Evolutionary conservation across 2,888 invertebrate species (phyloP).

Genomic region (Cheilosia vernalis): DNA sequence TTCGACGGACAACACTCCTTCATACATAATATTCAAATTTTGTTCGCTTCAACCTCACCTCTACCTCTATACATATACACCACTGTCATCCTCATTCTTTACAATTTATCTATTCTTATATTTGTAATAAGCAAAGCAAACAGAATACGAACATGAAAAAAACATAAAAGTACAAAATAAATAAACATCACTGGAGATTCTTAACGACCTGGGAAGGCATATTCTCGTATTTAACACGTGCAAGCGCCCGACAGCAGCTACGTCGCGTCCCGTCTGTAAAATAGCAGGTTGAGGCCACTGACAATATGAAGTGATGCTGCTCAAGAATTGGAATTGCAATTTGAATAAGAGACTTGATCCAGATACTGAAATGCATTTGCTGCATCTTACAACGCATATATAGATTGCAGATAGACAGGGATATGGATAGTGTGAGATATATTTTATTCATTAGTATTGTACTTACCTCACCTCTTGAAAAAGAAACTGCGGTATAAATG

Average conservation of each 20-base stretch:
- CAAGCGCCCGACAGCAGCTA: not conserved
- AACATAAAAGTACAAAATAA: not conserved
- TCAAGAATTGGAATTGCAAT: not conserved
- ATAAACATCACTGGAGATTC: not conserved
- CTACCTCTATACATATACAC: not conserved
- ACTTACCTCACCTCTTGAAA: not conserved
- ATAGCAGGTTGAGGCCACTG: not conserved
- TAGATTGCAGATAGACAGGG: not conserved
- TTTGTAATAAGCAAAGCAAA: constrained; percentile 21
- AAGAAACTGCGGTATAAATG: too few relatives aligned
- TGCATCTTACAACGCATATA: not conserved
- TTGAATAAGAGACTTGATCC: constrained; percentile 4
- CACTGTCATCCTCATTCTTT: constrained; percentile 9
- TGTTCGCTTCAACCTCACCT: not conserved
- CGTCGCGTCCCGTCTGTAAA: not conserved
- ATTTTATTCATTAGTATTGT: constrained; percentile 1
- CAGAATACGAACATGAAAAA: not conserved
- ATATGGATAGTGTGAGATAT: not conserved
- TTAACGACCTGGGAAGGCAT: constrained; percentile 3
- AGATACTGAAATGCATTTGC: constrained; percentile 11
- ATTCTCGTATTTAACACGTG: constrained; percentile 1
- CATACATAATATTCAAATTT: not conserved
- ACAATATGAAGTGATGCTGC: constrained; percentile 1
- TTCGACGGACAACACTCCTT: not conserved
- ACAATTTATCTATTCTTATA: not conserved